Base-by-base conservation (phyloP, 1,140 invertebrate species). In the Goniozus legneri region DNA sequence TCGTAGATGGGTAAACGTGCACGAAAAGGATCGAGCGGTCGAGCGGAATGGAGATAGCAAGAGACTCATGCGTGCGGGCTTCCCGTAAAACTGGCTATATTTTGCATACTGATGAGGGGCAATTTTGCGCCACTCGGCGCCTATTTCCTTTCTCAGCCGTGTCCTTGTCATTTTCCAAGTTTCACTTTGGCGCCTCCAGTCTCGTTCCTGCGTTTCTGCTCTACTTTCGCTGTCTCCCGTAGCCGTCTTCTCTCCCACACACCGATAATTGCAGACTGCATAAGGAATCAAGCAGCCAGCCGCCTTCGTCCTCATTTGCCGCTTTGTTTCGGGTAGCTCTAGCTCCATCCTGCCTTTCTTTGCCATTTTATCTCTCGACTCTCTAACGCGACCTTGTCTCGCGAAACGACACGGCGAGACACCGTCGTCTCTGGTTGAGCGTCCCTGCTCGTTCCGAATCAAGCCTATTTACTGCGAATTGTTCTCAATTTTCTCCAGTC, bases 91-190 rank as follows among this genome's bases (percentile, higher is more conserved):
- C 51, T 60, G 35, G 4, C 43, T 47, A 60, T 60, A 63, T 64
- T 63, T 65, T 65, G 65, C 64, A 65, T 66, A 60, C 62, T 60
- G 65, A 68, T 66, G 65, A 65, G 56, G n/a, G 22, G 54, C 64
- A 62, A 60, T 66, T 63, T 62, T 50, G 33, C 64, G 44, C 45
- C 54, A 57, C 57, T 57, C 53, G 44, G 34, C 48, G 59, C 50
- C 52, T 51, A 57, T 58, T 64, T 62, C 60, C 65, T 62, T 60
- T 67, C 52, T 52, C 52, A 36, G 41, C 48, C 46, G 60, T 58
- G 62, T 60, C 61, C 61, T 59, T 62, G 60, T 62, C 63, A 60
- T 60, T 60, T 62, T 44, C 53, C 53, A 27, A 35, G 31, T 56
- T 59, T 55, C 50, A 50, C 50, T 59, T 53, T 42, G 31, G 41